Evolutionary conservation across 2,888 invertebrate genomes (phyloP).

Genomic region (Lithophane ornitopus): DNA sequence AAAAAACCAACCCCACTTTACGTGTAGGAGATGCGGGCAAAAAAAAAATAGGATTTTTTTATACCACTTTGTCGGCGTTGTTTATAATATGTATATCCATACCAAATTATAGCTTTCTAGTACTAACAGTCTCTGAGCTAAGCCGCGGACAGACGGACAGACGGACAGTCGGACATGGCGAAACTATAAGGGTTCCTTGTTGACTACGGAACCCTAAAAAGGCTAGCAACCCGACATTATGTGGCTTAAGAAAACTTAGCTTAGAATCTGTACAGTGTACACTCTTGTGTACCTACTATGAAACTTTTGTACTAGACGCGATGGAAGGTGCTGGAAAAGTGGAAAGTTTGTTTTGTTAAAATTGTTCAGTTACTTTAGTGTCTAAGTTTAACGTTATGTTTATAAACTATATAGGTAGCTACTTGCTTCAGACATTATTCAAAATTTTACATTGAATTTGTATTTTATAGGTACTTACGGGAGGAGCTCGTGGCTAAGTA

Average conservation of each 20-base stretch:
- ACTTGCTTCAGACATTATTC: not conserved
- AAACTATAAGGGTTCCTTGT: too few species aligned
- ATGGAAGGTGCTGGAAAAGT: slow-evolving; percentile 15
- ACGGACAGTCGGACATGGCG: too few species aligned
- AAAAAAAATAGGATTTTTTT: too few species aligned
- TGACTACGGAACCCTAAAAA: too few species aligned
- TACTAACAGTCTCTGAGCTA: too few species aligned
- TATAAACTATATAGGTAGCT: not conserved
- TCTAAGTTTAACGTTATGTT: not conserved
- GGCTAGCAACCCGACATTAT: slow-evolving; percentile 1
- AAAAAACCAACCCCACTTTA: too few species aligned
- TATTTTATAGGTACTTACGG: not conserved
- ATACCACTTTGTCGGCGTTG: too few species aligned
- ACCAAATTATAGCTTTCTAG: too few species aligned
- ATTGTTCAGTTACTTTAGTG: slow-evolving; percentile 1
- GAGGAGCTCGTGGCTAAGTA: too few species aligned
- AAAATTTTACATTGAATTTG: not conserved
- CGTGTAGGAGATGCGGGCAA: too few species aligned
- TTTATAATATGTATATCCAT: too few species aligned
- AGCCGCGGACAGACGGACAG: too few species aligned
- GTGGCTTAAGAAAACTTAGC: not conserved
- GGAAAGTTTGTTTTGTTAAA: slow-evolving; percentile 20
- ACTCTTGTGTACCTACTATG: not conserved
- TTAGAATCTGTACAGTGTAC: slow-evolving; percentile 7
- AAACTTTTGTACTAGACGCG: not conserved